Percentiles rank a stretch among this genome's conserved stretches.
Evolutionary conservation across 2,797 vertebrate genomes (phyloP).

Genomic region (Sebastes kiyomatsui): DNA sequence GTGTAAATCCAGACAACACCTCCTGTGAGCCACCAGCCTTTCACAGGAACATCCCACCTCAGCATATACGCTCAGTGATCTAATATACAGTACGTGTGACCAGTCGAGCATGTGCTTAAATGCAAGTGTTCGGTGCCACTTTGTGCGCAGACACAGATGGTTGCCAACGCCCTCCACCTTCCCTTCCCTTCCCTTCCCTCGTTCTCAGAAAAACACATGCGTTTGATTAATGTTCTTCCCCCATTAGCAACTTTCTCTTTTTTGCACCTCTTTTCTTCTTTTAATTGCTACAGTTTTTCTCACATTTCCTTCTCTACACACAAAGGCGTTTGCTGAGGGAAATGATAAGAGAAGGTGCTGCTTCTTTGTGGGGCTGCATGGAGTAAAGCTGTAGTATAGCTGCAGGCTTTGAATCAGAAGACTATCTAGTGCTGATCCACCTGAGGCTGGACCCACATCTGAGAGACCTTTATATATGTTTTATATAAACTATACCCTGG

Average conservation of each 20-base stretch:
- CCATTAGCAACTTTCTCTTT: constrained; percentile 36
- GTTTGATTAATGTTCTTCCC: constrained; percentile 39
- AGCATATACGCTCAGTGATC: constrained; percentile 49
- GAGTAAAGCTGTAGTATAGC: neutral
- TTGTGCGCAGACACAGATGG: constrained; percentile 49
- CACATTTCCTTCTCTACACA: constrained; percentile 18
- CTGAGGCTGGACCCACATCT: constrained; percentile 28
- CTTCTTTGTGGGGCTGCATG: neutral
- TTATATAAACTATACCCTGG: constrained; percentile 19
- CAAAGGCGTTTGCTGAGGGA: neutral
- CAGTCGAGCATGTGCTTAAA: constrained; percentile 52
- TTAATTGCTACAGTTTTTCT: constrained; percentile 35
- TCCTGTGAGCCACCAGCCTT: constrained; percentile 35
- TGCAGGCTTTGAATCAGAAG: constrained; percentile 28
- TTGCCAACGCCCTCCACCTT: neutral
- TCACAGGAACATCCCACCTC: constrained; percentile 61
- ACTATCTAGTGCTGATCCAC: constrained; percentile 30
- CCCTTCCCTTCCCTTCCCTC: neutral
- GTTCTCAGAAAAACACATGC: constrained; percentile 11
- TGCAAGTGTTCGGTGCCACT: constrained; percentile 34
- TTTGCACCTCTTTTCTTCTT: constrained; percentile 6
- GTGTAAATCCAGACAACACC: constrained; percentile 51
- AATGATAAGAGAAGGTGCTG: neutral
- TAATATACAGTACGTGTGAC: constrained; percentile 41
- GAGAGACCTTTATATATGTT: constrained; percentile 26